Percentiles rank a stretch among this genome's conserved stretches.
Evolutionary conservation across 2,113 vertebrate genomes (phyloP).

Genomic region (Corvus moneduloides): DNA sequence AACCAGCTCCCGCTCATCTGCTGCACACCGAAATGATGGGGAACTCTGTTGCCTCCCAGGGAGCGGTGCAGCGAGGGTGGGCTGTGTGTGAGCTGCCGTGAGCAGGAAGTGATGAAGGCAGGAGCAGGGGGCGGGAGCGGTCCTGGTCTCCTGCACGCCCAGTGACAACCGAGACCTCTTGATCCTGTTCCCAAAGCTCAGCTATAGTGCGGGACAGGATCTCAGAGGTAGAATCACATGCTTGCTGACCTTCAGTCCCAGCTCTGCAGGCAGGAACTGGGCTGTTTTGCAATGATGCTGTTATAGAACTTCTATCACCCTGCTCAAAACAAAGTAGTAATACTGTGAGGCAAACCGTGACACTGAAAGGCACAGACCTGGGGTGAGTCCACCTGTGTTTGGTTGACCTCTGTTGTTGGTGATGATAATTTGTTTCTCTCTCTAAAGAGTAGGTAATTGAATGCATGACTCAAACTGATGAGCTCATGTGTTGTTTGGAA

Average conservation of each 20-base stretch:
- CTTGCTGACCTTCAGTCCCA: background rate
- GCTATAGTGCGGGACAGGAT: accelerated
- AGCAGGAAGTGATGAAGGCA: background rate
- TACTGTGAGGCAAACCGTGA: too few relatives aligned
- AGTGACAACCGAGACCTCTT: accelerated
- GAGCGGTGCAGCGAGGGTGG: background rate
- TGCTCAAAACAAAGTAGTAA: background rate
- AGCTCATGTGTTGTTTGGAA: conserved; percentile 43
- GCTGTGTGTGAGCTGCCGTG: background rate
- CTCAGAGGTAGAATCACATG: accelerated
- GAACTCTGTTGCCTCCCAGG: background rate
- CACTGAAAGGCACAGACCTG: background rate
- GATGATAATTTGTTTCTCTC: background rate
- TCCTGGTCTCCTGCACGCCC: accelerated
- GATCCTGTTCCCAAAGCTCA: background rate
- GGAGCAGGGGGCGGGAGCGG: accelerated
- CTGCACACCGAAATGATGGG: background rate
- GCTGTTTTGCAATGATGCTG: background rate
- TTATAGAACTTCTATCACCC: accelerated
- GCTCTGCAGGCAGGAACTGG: background rate
- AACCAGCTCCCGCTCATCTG: background rate
- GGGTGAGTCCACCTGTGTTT: background rate
- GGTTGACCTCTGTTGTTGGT: background rate
- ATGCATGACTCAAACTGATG: conserved; percentile 17
- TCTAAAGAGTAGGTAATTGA: background rate